A percentile compares a stretch with the other conserved stretches of the same genome.
phyloP scores from a whole-genome alignment of 2,797 vertebrate genomes.

The Pristis pectinata region DNA sequence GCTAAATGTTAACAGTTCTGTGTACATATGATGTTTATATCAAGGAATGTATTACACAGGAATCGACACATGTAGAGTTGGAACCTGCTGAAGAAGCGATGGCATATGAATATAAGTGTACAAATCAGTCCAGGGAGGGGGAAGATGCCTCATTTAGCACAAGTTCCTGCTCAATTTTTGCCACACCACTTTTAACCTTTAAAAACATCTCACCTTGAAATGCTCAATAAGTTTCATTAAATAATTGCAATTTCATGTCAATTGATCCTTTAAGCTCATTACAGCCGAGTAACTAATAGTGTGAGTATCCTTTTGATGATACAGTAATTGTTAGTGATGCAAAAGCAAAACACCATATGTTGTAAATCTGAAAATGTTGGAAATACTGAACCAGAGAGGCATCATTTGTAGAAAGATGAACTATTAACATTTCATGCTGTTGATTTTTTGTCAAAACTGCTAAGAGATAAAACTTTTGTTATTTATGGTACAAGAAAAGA shows the following conservation, averaged over 20 bases:
- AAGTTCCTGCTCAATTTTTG: not conserved
- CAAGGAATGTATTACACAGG: not conserved
- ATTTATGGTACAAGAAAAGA: no score
- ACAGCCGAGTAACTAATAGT: not conserved
- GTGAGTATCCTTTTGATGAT: no score
- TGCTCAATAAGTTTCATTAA: not conserved
- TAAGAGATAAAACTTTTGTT: no score
- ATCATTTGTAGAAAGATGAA: no score
- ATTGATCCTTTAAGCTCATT: not conserved
- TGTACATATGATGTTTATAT: not conserved
- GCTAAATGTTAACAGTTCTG: not conserved
- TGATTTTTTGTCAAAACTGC: no score
- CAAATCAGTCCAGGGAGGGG: not conserved
- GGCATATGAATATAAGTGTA: not conserved
- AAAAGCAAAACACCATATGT: no score
- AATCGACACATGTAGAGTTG: not conserved
- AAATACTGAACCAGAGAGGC: no score
- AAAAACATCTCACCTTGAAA: not conserved
- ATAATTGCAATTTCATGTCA: not conserved
- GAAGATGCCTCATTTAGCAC: not conserved
- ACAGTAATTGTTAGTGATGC: not conserved
- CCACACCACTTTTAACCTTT: not conserved
- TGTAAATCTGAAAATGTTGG: no score
- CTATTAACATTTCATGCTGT: no score
- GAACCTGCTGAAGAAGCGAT: not conserved